Evolutionary conservation across 2,113 vertebrate genomes (phyloP), one percentile per base, ranked within the genome.

Genomic region (Procavia capensis): DNA sequence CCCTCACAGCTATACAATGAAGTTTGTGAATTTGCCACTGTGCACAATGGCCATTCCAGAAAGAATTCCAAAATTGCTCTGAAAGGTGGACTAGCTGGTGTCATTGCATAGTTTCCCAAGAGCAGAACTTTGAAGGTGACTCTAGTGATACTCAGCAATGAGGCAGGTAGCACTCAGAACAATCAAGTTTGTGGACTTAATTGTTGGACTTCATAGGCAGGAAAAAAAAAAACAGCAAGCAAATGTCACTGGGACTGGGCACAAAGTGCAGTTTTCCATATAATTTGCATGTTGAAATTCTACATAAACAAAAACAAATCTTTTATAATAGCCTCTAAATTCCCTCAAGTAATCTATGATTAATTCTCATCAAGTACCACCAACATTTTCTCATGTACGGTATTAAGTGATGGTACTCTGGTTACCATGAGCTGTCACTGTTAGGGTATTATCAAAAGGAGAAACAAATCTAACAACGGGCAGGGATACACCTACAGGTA

Each of bases 291-390:
- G 76, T 66, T 86, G 81, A 90, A 86, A 70, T 75, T 90, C 59
- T 96, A 45, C 20, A 83, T 63, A 43, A 54, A 88, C 43, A 85
- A 85, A 92, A 68, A 36, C 31, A 95, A 70, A 13, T 64, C 22
- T 82, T 89, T 92, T 72, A 19, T 45, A 88, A 90, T 41, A 78
- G 31, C 84, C 14, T 39, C 68, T 64, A 78, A 94, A 92, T 87
- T 82, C 13, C 39, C 27, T 74, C 81, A 86, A 83, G 36, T 78
- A 27, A 81, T 89, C 54, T 88, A 61, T 43, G 19, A 88, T 41
- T 78, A 45, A 41, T 43, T 41, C 93, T 80, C 79, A 68, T 88
- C 81, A 93, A 88, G 57, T 80, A 39, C 6, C 39, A 72, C 20
- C 14, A 63, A 29, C 63, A 80, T 86, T 92, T 90, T 92, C 54